Evolutionary conservation across 1,140 invertebrate genomes (phyloP).

Genomic region (Harpegnathos saltator): DNA sequence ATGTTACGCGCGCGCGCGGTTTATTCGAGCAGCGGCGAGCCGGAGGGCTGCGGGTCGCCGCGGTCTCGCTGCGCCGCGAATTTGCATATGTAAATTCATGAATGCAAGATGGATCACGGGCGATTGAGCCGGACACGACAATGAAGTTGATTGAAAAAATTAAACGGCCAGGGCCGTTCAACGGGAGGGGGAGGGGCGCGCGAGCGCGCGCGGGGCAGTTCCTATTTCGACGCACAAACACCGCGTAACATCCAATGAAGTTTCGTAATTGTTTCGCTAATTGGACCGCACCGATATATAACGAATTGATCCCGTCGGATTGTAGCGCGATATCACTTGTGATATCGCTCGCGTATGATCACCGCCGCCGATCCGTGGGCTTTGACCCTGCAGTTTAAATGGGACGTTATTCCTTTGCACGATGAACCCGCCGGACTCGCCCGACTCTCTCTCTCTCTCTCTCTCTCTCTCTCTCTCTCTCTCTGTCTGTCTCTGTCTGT

Average conservation of each 20-base stretch:
- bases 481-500: too few relatives aligned
- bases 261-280: slow-evolving; percentile 51
- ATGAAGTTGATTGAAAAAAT: slow-evolving; percentile 47
- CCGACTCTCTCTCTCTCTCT: too few relatives aligned
- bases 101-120: slow-evolving; percentile 17
- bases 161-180: not conserved
- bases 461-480: too few relatives aligned
- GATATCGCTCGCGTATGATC: too few relatives aligned
- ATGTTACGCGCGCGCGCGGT: not conserved
- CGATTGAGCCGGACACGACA: slow-evolving; percentile 39
- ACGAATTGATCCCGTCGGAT: slow-evolving; percentile 35
- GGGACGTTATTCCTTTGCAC: slow-evolving; percentile 3
- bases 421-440: too few relatives aligned
- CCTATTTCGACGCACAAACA: slow-evolving; percentile 30
- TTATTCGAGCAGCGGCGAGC: not conserved
- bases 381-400: not conserved
- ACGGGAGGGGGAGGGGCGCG: too few relatives aligned
- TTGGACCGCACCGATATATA: slow-evolving; percentile 33
- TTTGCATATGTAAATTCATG: slow-evolving; percentile 39
- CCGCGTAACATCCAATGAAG: slow-evolving; percentile 19
- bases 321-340: slow-evolving; percentile 46
- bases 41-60: too few relatives aligned
- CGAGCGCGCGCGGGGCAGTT: not conserved
- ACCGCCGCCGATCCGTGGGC: too few relatives aligned
- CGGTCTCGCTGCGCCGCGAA: not conserved